Evolutionary conservation across 1,140 invertebrate species (phyloP).

Genomic region (Chironomus striatipennis): DNA sequence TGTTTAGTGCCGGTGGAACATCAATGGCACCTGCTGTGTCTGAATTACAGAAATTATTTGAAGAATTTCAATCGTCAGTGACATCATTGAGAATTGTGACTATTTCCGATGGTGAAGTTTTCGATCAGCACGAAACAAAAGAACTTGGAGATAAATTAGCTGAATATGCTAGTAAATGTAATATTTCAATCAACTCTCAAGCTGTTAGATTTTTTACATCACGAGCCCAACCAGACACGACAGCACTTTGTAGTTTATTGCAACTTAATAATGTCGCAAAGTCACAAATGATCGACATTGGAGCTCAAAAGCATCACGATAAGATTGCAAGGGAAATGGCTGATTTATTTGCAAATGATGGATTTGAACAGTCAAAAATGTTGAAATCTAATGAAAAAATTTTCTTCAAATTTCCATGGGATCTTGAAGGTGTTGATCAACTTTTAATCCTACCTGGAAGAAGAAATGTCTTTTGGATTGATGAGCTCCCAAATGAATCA

Average conservation of each 20-base stretch:
- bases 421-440: neutral
- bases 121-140: neutral
- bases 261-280: neutral
- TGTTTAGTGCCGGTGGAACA: neutral
- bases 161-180: neutral
- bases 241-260: neutral
- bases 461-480: neutral
- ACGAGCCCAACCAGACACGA: neutral
- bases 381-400: neutral
- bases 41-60: neutral
- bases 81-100: neutral
- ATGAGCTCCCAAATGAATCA: neutral
- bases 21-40: neutral
- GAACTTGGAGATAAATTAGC: neutral
- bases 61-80: neutral
- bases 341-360: neutral
- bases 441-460: neutral
- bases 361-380: neutral
- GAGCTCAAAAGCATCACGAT: neutral
- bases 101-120: neutral
- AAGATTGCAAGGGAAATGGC: neutral
- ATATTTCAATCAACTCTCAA: conserved; percentile 6
- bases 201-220: neutral
- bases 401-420: conserved; percentile 2
- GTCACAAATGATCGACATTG: neutral